A percentile compares a stretch with the other conserved stretches of the same genome.
Evolutionary conservation across 2,888 invertebrate species (phyloP).

Genomic region (Busseola fusca): DNA sequence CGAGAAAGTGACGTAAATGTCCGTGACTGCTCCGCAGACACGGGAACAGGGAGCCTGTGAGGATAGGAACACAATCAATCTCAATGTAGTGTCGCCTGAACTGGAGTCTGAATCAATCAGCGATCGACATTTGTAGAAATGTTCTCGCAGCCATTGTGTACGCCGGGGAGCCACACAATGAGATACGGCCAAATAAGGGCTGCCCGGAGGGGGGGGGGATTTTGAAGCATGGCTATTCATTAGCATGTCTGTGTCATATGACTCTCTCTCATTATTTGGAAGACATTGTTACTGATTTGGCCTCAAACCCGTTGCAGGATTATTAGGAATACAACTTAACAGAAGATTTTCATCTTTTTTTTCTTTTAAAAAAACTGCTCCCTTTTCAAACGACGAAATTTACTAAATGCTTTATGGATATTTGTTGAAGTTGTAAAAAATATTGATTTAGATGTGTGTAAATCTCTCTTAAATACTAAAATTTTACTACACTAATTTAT

Average conservation of each 20-base stretch:
- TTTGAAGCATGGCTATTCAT: background rate
- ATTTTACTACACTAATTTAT: too few species aligned
- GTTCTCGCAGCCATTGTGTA: conserved; percentile 45
- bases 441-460: too few species aligned
- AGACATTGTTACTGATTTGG: too few species aligned
- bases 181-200: background rate
- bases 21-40: background rate
- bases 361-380: too few species aligned
- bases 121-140: conserved; percentile 54
- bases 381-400: too few species aligned
- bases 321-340: too few species aligned
- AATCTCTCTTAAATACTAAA: too few species aligned
- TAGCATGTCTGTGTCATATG: background rate
- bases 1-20: background rate
- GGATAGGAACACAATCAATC: conserved; percentile 65
- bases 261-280: too few species aligned
- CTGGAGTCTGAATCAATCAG: conserved; percentile 69
- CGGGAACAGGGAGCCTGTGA: conserved; percentile 15
- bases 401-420: too few species aligned
- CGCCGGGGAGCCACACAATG: conserved; percentile 31
- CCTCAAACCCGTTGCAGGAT: too few species aligned
- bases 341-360: too few species aligned
- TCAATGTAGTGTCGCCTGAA: conserved; percentile 64
- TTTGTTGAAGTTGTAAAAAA: too few species aligned
- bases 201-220: background rate